Evolutionary conservation across 2,888 invertebrate genomes (phyloP).

Genomic region (Thymelicus lineola): DNA sequence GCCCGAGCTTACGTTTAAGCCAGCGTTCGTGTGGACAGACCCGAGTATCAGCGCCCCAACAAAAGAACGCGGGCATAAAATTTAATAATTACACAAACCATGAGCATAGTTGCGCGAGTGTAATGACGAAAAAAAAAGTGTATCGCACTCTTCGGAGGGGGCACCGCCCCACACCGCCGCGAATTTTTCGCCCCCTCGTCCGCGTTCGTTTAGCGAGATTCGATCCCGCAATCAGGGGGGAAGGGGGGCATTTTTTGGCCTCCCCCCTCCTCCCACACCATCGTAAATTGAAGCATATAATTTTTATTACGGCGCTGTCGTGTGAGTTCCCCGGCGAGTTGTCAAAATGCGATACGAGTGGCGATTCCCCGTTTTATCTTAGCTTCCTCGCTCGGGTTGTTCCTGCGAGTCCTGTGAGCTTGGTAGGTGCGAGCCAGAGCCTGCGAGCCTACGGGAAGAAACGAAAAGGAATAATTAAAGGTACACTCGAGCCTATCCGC

Average conservation of each 20-base stretch:
- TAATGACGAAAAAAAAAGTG: conserved; percentile 77
- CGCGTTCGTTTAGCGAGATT: conserved; percentile 79
- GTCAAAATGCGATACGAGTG: conserved; percentile 50
- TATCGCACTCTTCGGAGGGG: conserved; percentile 65
- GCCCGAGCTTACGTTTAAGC: conserved; percentile 33
- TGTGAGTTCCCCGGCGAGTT: conserved; percentile 65
- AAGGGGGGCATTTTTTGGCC: conserved; percentile 71
- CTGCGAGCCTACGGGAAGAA: conserved; percentile 29
- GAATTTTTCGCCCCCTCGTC: conserved; percentile 69
- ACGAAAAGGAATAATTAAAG: conserved; percentile 33
- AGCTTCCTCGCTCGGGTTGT: conserved; percentile 8
- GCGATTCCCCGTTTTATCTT: conserved; percentile 35
- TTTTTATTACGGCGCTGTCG: conserved; percentile 83
- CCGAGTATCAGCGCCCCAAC: conserved; percentile 39
- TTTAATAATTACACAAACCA: conserved; percentile 77
- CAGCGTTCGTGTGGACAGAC: conserved; percentile 33
- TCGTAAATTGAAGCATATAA: conserved; percentile 86
- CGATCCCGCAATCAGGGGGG: conserved; percentile 82
- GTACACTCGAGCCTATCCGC: conserved; percentile 34
- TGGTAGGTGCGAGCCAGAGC: not conserved
- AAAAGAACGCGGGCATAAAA: conserved; percentile 59
- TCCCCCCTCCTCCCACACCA: conserved; percentile 61
- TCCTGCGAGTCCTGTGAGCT: conserved; percentile 7
- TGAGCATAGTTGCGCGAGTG: conserved; percentile 77
- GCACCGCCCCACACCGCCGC: conserved; percentile 57